Evolutionary conservation across 2,113 vertebrate species (phyloP).

Genomic region (Erinaceus europaeus): DNA sequence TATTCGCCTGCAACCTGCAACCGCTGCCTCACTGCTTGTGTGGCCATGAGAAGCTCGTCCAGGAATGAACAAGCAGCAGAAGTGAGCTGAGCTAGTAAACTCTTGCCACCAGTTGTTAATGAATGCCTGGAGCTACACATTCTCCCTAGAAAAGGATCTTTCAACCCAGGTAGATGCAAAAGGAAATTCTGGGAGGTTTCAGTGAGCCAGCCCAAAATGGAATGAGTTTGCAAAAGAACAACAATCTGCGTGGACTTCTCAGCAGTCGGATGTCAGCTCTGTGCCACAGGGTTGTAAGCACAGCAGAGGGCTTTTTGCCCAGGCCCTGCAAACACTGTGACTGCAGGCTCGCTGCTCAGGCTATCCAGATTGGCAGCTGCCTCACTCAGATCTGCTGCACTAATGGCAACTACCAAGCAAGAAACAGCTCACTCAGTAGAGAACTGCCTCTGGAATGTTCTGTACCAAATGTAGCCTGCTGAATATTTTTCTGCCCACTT

Average conservation of each 20-base stretch:
- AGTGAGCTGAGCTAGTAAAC: constrained; percentile 70
- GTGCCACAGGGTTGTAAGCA: neutral
- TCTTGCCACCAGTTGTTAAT: constrained; percentile 49
- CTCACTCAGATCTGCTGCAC: neutral
- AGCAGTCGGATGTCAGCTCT: constrained; percentile 18
- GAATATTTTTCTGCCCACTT: constrained; percentile 19
- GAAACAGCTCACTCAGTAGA: constrained; percentile 41
- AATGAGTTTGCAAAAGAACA: constrained; percentile 3
- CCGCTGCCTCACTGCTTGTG: constrained; percentile 63
- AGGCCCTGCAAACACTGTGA: neutral
- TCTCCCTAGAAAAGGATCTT: constrained; percentile 51
- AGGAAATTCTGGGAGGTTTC: neutral
- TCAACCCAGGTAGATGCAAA: constrained; percentile 41
- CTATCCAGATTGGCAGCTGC: neutral
- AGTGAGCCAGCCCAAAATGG: neutral
- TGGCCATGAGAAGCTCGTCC: constrained; percentile 80
- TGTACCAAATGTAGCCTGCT: neutral
- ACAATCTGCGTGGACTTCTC: neutral
- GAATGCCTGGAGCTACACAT: constrained; percentile 36
- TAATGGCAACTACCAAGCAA: constrained; percentile 28
- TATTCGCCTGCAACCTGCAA: constrained; percentile 56
- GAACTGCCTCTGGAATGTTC: constrained; percentile 20
- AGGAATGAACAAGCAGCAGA: constrained; percentile 78
- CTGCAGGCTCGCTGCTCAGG: neutral
- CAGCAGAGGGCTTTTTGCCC: constrained; percentile 5